phyloP scores from a whole-genome alignment of 2,797 vertebrate species.

The Carapus acus region DNA sequence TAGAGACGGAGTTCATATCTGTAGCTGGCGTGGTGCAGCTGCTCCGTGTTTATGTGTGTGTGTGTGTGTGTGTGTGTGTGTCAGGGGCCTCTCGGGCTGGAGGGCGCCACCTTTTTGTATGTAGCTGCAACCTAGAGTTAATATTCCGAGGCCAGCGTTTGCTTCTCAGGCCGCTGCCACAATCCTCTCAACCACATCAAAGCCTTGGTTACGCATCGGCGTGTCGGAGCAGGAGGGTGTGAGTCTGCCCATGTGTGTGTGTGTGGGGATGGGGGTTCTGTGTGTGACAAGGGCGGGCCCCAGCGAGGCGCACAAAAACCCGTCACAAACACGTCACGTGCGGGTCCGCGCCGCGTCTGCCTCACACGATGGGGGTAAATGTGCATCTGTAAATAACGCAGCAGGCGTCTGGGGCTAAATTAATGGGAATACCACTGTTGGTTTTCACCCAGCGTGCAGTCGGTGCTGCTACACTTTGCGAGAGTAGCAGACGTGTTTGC shows the following conservation, averaged over 20 bases:
- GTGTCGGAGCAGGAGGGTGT: neutral
- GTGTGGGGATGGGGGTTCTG: neutral
- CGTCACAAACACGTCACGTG: neutral
- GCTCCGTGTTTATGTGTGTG: no score
- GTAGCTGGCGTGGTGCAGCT: no score
- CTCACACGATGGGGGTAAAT: conserved; percentile 5
- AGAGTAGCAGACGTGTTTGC: conserved; percentile 41
- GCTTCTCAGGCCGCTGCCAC: neutral
- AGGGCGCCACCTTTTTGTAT: neutral
- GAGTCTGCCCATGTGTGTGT: neutral
- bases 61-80: neutral
- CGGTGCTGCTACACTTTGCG: conserved; percentile 22
- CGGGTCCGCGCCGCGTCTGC: neutral
- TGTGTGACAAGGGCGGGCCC: neutral
- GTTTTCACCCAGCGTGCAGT: conserved; percentile 24
- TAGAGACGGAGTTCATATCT: no score
- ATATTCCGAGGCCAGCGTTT: neutral
- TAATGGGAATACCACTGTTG: conserved; percentile 21
- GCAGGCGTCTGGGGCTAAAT: conserved; percentile 16
- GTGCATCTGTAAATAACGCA: conserved; percentile 19
- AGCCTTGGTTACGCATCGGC: neutral
- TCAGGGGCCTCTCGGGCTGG: neutral
- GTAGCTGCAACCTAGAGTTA: neutral
- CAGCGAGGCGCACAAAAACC: neutral
- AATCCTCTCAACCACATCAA: neutral